Base-by-base conservation (phyloP, 1,140 invertebrate species). In the Procambarus clarkii region DNA sequence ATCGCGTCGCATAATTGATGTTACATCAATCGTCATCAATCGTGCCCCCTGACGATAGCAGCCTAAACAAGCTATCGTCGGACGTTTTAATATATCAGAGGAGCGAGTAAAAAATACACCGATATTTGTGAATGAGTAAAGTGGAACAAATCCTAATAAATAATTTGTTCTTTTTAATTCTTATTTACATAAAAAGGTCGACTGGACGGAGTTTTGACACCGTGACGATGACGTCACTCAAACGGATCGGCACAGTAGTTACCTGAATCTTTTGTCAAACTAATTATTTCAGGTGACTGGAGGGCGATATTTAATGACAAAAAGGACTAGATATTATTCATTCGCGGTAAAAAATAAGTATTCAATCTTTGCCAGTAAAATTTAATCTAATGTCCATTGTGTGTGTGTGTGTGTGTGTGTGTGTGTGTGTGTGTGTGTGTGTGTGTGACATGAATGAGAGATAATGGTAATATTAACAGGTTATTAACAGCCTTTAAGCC, bases 381-480 rank as follows among this genome's bases (percentile, higher is more conserved):
- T 64, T 18, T 18, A 64, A 4, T 18, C 9, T 64, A 34, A 34
- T 34, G 34, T 34, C 34, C 34, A 34, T 34, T 34, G 34, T 54
- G 50, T 54, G 50, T 54, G 50, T 54, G 50, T 54, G 50, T 54
- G 50, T 54, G 50, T 54, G 50, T 54, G 50, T 54, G 50, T 54
- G 50, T 54, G 50, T 54, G 50, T 54, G 50, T 54, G 50, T 54
- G 50, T 54, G 50, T 54, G 2, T 54, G 50, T 69, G 64, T 21
- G 2, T 21, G 64, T 69, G 64, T 69, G 34, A 74, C 11, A 34
- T 34, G n/a, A 34, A 18, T 69, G 64, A 69, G 4, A 34, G 60
- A 74, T 71, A n/a, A 71, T 74, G 69, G 24, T 74, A 74, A 74
- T 74, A 74, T 24, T 74, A 34, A 74, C 69, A 74, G 7, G 69